Percentiles rank a stretch among this genome's conserved stretches.
phyloP scores from a whole-genome alignment of 2,888 invertebrate species.

The Gari tellinella region DNA sequence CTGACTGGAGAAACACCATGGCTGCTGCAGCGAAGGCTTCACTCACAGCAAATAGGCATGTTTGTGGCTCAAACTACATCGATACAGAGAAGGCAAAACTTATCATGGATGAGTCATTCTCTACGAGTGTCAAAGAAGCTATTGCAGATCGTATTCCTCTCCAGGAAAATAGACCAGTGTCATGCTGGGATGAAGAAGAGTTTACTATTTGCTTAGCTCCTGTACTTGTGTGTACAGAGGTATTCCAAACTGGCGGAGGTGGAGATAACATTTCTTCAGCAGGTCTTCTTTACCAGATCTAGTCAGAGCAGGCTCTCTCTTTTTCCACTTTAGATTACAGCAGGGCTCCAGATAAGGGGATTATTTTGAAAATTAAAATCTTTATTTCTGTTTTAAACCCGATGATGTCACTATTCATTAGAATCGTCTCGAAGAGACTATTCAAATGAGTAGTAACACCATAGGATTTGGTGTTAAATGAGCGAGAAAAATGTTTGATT shows the following conservation, averaged over 20 bases:
- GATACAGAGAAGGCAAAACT: slow-evolving; percentile 87
- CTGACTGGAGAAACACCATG: slow-evolving; percentile 90
- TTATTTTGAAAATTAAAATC: too few species aligned
- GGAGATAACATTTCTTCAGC: slow-evolving; percentile 96
- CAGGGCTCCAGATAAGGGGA: too few species aligned
- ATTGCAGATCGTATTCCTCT: slow-evolving; percentile 87
- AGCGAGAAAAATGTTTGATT: too few species aligned
- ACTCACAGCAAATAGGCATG: slow-evolving; percentile 92
- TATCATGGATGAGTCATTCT: slow-evolving; percentile 93
- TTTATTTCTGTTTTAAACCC: too few species aligned
- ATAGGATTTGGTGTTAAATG: too few species aligned
- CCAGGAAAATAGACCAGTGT: slow-evolving; percentile 90
- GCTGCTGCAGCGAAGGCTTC: slow-evolving; percentile 94
- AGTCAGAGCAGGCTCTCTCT: too few species aligned
- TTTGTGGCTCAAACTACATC: slow-evolving; percentile 88
- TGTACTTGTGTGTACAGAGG: slow-evolving; percentile 92
- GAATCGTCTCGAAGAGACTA: too few species aligned
- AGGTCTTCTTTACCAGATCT: slow-evolving; percentile 87
- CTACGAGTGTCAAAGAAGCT: slow-evolving; percentile 87
- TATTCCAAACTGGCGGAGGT: slow-evolving; percentile 92
- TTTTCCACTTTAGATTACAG: too few species aligned
- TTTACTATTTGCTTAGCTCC: slow-evolving; percentile 93
- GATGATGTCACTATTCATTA: too few species aligned
- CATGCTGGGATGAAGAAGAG: slow-evolving; percentile 91
- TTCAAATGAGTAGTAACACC: too few species aligned